These are phyloP conservation scores for Temnothorax nylanderi DNA, from an alignment of 1,140 invertebrate species.

Conservation along the genomic window DNA sequence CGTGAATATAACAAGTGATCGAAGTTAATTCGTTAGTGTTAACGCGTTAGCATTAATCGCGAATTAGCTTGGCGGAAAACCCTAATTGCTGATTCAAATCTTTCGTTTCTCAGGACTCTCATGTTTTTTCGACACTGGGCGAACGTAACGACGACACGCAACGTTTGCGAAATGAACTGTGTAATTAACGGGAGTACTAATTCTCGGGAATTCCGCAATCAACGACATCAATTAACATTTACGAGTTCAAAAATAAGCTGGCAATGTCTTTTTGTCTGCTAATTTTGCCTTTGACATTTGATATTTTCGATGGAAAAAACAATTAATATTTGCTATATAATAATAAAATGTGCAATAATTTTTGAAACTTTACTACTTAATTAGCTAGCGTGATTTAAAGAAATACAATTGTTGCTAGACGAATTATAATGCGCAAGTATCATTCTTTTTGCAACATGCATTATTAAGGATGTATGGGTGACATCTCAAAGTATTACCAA, in stretches of 20 bases:
- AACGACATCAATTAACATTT: background rate
- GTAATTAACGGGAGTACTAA: background rate
- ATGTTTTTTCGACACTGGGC: background rate
- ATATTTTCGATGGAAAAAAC: background rate
- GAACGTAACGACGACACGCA: background rate
- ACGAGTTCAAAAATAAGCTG: background rate
- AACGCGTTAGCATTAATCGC: slow-evolving; percentile 8
- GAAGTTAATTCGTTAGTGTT: background rate
- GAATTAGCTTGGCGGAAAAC: background rate
- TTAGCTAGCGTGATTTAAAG: background rate
- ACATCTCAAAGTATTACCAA: too few relatives aligned
- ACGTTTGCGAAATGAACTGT: background rate
- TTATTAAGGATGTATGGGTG: too few relatives aligned
- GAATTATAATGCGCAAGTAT: background rate
- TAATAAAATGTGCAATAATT: background rate
- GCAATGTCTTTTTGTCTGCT: background rate
- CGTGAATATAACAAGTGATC: background rate
- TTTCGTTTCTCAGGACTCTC: background rate
- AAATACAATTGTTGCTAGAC: background rate
- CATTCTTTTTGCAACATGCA: background rate
- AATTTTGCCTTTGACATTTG: background rate
- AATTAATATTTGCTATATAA: background rate
- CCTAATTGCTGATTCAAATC: background rate
- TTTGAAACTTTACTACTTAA: background rate
- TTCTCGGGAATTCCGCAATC: background rate